A percentile compares a stretch with the other conserved stretches of the same genome.
Conservation (phyloP, 2,888 invertebrate genomes). For the Cryptosula pallasiana region DNA sequence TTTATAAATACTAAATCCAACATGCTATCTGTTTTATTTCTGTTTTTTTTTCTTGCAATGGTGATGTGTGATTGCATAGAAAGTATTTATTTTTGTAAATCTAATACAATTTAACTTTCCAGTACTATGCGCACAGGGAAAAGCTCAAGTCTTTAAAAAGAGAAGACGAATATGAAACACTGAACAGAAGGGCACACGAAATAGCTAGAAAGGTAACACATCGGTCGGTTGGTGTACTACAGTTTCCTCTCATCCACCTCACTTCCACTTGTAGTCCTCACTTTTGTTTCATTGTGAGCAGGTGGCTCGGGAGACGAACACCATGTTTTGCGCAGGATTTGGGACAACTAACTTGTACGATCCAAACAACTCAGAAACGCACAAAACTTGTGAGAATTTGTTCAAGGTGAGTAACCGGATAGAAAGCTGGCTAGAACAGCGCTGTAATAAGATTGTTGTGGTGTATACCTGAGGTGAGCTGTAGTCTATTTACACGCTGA, state of each 20-base stretch:
- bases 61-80: no score
- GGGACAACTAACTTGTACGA: conserved; percentile 41
- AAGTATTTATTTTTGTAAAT: no score
- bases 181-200: conserved; percentile 40
- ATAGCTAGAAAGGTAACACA: conserved; percentile 33
- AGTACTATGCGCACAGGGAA: conserved; percentile 49
- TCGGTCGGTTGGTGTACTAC: not conserved
- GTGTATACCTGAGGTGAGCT: no score
- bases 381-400: conserved; percentile 32
- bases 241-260: not conserved
- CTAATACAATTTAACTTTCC: no score
- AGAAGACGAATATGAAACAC: conserved; percentile 39
- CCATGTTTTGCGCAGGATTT: conserved; percentile 47
- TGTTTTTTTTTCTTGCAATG: no score
- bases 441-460: no score
- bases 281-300: no score
- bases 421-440: not conserved
- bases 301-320: conserved; percentile 43
- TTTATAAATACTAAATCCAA: no score
- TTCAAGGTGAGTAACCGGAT: conserved; percentile 36
- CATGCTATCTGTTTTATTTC: no score
- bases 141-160: conserved; percentile 40
- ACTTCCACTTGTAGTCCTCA: no score
- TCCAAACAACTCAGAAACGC: conserved; percentile 31
- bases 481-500: no score